These are phyloP conservation scores for Neomonachus schauinslandi DNA, from an alignment of 2,113 vertebrate genomes.

Conservation along the genomic window DNA sequence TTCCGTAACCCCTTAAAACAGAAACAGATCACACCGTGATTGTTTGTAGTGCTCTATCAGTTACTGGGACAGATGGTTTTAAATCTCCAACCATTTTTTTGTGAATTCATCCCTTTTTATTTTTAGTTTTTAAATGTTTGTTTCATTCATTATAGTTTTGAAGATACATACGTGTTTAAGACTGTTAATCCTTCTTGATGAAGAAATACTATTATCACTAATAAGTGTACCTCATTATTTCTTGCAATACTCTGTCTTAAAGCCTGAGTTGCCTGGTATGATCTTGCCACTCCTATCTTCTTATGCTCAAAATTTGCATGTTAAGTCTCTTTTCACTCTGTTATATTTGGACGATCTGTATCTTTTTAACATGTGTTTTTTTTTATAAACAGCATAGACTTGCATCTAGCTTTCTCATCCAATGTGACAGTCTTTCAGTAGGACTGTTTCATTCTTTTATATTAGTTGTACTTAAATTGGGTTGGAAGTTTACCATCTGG, in stretches of 20 bases:
- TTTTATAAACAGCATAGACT: not conserved
- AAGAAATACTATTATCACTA: too few species aligned
- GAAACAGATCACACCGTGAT: not conserved
- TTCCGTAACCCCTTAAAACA: not conserved
- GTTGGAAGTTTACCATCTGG: not conserved
- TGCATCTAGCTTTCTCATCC: not conserved
- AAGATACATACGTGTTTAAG: not conserved
- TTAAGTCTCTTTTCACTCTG: not conserved
- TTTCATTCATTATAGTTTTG: not conserved
- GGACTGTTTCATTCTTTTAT: not conserved
- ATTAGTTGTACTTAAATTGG: not conserved
- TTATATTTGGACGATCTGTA: not conserved
- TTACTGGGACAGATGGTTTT: not conserved
- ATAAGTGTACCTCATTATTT: not conserved
- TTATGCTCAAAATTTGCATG: not conserved
- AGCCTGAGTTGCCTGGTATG: not conserved
- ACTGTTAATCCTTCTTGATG: not conserved
- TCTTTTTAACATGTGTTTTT: not conserved
- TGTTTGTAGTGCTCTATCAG: not conserved
- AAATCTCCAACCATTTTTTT: not conserved
- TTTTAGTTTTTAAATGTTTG: not conserved
- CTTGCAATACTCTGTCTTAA: not conserved
- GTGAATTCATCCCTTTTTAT: not conserved
- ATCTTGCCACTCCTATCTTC: too few species aligned
- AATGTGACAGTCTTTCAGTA: not conserved